Base-by-base conservation (phyloP, 2,113 vertebrate genomes). In the Nasalis larvatus region DNA sequence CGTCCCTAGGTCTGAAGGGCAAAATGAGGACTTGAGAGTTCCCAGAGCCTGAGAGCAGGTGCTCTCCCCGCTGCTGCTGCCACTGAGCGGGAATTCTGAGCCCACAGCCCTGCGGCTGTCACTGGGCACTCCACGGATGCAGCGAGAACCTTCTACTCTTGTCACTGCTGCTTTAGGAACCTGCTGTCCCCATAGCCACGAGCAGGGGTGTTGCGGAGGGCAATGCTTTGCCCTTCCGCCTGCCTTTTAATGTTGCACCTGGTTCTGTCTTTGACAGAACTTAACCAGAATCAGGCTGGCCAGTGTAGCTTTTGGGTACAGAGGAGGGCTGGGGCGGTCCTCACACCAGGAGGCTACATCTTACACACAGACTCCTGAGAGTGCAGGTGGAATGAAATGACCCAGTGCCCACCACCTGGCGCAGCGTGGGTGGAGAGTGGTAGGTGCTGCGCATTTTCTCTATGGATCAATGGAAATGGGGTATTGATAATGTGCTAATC, bases 401-500 rank as follows among this genome's bases (percentile, higher is more conserved):
- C 74, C 20, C 10, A 9, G n/a, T 45, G 56, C 17, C n/a, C 0
- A 9, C 73, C 63, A 77, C 45, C 80, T 86, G 84, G 58, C 40
- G 1, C 0, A 0, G 32, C 1, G 6, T 27, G 60, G 69, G 54
- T 4, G 4, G 14, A 6, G 9, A 11, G 66, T 21, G 35, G 52
- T 32, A 3, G 40, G 63, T 69, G 17, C n/a, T 11, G 4, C 23
- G 25, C 35, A 2, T 83, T 21, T 14, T 69, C 32, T 63, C 4
- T 37, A 0, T 73, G 77, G 73, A 35, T 63, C 58, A 18, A 1
- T 42, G 52, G 32, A 52, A 76, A 60, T 3, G 12, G 17, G 52
- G n/a, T 77, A 5, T 27, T 5, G 7, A 5, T 42, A 49, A n/a
- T n/a, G 23, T 27, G 66, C 35, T 73, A 2, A 27, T 71, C 8